Evolutionary conservation across 2,113 vertebrate species (phyloP).

Genomic region (Abramis brama): DNA sequence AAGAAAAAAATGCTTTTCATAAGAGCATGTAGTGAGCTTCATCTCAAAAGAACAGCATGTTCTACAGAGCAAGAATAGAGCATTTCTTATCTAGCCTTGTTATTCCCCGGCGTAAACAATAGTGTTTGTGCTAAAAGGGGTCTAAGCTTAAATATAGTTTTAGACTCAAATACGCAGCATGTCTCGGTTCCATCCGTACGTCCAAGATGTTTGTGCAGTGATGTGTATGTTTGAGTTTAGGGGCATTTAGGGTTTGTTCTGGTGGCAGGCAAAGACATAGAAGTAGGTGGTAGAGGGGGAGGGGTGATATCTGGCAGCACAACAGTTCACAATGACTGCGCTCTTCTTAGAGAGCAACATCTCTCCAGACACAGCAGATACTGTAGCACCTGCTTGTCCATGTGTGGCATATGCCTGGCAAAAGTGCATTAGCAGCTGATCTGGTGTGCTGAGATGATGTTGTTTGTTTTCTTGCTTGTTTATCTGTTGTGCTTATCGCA

Average conservation of each 20-base stretch:
- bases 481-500: constrained; percentile 25
- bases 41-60: background rate
- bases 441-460: constrained; percentile 16
- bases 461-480: constrained; percentile 33
- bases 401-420: background rate
- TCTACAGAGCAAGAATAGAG: background rate
- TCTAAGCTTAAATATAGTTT: constrained; percentile 27
- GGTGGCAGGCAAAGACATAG: constrained; percentile 33
- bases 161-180: background rate
- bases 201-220: background rate
- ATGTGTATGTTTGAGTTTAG: constrained; percentile 1
- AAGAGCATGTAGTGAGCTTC: constrained; percentile 25
- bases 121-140: constrained; percentile 17
- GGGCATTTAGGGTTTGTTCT: constrained; percentile 24
- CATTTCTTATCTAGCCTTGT: background rate
- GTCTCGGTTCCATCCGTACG: background rate
- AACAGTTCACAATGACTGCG: constrained; percentile 19
- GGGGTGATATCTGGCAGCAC: constrained; percentile 8
- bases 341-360: constrained; percentile 12
- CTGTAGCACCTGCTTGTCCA: background rate
- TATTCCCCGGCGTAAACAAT: constrained; percentile 10
- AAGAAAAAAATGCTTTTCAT: constrained; percentile 55
- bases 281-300: background rate
- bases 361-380: constrained; percentile 10
- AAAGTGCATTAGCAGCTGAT: constrained; percentile 21